A percentile compares a stretch with the other conserved stretches of the same genome.
Evolutionary conservation across 2,113 vertebrate species (phyloP).

Genomic region (Rhinolophus ferrumequinum): DNA sequence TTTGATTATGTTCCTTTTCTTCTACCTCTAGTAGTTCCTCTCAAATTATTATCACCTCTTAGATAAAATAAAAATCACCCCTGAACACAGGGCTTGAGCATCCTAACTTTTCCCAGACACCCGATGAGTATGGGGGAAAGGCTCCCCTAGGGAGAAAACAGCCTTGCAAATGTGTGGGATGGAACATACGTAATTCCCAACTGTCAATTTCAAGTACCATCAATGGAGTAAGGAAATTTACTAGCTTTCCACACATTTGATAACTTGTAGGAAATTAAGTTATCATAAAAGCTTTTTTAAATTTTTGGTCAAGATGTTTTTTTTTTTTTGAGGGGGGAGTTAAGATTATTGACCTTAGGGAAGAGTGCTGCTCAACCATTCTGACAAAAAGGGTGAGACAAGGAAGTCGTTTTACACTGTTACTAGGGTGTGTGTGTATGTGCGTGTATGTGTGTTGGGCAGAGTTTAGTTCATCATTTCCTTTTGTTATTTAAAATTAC

Average conservation of each 20-base stretch:
- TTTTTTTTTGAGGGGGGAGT: fast-evolving
- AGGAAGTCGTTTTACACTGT: not conserved
- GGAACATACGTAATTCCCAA: not conserved
- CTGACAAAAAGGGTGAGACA: not conserved
- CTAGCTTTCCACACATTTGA: not conserved
- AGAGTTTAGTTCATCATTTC: not conserved
- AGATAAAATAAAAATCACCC: not conserved
- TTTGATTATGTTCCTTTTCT: not conserved
- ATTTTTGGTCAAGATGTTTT: not conserved
- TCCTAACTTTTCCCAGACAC: not conserved
- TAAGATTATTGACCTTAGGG: not conserved
- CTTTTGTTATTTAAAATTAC: not conserved
- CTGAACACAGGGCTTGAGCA: not conserved
- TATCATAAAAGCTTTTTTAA: not conserved
- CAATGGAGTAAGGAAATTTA: not conserved
- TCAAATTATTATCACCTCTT: not conserved
- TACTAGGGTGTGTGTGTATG: not conserved
- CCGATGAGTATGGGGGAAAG: not conserved
- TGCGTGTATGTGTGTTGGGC: no score
- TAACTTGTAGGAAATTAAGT: not conserved
- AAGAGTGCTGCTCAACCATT: not conserved
- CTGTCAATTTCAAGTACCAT: not conserved
- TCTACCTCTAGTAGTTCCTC: not conserved
- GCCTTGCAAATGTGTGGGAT: not conserved
- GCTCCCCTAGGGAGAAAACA: not conserved